Evolutionary conservation across 2,888 invertebrate species (phyloP).

Genomic region (Dioctria rufipes): DNA sequence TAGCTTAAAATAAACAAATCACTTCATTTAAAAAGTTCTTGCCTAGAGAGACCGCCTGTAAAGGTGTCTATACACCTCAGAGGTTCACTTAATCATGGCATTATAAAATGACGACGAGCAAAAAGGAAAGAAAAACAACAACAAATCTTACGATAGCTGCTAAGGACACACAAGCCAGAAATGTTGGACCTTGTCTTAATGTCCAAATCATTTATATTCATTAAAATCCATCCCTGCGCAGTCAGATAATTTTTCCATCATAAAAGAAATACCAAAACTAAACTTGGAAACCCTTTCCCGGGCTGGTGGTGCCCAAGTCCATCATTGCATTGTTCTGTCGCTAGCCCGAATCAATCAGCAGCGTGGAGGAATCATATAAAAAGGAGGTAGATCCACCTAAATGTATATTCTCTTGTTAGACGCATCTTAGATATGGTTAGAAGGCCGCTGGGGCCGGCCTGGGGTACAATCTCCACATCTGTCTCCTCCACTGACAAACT

Average conservation of each 20-base stretch:
- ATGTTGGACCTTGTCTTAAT: background rate
- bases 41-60: background rate
- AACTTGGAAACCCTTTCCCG: conserved; percentile 46
- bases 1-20: conserved; percentile 34
- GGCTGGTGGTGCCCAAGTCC: conserved; percentile 10
- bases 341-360: conserved; percentile 44
- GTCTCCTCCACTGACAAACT: conserved; percentile 48
- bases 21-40: conserved; percentile 8
- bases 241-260: conserved; percentile 48
- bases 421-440: conserved; percentile 15
- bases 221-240: conserved; percentile 23
- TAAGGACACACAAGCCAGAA: background rate
- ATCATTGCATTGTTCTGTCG: conserved; percentile 42
- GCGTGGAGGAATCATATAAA: background rate
- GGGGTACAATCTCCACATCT: conserved; percentile 17
- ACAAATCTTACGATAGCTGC: background rate
- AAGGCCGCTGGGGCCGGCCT: background rate
- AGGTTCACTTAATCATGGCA: conserved; percentile 15
- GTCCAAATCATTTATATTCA: conserved; percentile 50
- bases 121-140: background rate
- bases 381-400: conserved; percentile 43
- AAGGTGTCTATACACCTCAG: background rate
- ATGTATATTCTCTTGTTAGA: conserved; percentile 33
- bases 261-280: background rate
- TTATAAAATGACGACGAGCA: background rate